Conservation (phyloP, 2,797 vertebrate species). For the Falco biarmicus region DNA sequence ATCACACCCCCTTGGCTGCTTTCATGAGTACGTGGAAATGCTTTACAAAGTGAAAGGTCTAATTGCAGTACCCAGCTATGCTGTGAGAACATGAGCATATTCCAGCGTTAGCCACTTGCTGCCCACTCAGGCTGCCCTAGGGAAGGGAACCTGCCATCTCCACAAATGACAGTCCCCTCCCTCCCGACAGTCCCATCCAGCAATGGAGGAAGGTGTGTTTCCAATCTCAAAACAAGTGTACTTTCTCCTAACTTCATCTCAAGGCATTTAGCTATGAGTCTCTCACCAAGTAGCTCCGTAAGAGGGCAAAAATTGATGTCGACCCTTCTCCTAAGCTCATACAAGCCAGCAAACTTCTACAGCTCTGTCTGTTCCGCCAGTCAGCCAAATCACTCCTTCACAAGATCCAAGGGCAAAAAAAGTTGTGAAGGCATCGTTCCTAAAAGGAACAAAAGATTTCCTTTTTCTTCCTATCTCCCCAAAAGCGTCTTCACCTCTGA, state of each 20-base stretch:
- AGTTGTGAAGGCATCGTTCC: background rate
- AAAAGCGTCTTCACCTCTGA: background rate
- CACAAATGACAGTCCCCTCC: background rate
- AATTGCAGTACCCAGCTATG: fast-evolving
- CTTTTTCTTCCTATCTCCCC: background rate
- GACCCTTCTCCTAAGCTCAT: background rate
- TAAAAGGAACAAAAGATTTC: background rate
- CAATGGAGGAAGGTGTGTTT: background rate
- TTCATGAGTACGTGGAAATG: background rate
- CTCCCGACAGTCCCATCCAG: background rate
- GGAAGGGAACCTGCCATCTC: background rate
- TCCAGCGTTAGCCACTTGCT: background rate
- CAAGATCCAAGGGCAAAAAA: background rate
- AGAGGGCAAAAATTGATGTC: background rate
- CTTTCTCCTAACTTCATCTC: background rate
- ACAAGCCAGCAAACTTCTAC: background rate
- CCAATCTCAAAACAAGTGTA: background rate
- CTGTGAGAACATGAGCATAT: background rate
- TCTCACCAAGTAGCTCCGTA: background rate
- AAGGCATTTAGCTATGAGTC: background rate
- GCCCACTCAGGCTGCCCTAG: background rate
- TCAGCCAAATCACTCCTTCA: background rate
- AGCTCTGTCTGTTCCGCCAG: background rate
- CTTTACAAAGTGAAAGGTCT: background rate
- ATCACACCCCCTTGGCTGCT: background rate